phyloP scores from a whole-genome alignment of 2,797 vertebrate species.

The Muscicapa comitata region DNA sequence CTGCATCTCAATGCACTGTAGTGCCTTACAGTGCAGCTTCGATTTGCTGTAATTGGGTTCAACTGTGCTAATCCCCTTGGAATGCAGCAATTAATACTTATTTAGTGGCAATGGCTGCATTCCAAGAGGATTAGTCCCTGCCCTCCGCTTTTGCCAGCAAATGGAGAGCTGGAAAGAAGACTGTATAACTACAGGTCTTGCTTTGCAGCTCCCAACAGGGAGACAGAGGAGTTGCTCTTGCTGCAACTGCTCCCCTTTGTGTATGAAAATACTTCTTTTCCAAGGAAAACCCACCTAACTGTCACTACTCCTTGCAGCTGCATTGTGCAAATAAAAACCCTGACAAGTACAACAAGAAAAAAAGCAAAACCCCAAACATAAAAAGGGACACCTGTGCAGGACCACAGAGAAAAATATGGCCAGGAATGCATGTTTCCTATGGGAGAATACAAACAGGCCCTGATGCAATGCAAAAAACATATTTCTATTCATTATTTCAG shows the following conservation, averaged over 20 bases:
- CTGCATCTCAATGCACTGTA: neutral
- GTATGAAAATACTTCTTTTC: neutral
- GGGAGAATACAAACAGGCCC: neutral
- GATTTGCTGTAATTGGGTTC: conserved; percentile 47
- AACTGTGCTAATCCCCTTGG: conserved; percentile 56
- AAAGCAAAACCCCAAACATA: neutral
- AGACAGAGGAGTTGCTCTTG: neutral
- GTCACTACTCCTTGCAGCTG: neutral
- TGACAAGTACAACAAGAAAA: neutral
- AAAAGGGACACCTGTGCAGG: neutral
- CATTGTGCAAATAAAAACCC: neutral
- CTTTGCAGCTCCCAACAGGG: neutral
- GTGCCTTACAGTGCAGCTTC: conserved; percentile 2
- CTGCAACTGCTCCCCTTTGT: neutral
- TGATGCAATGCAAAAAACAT: neutral
- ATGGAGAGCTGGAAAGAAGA: neutral
- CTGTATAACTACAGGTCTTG: neutral
- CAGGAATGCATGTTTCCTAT: neutral
- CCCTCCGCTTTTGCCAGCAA: conserved; percentile 28
- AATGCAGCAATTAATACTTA: conserved; percentile 64
- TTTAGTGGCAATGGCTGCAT: conserved; percentile 58
- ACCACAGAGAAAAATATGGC: neutral
- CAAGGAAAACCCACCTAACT: neutral
- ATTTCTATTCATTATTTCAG: neutral
- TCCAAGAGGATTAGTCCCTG: conserved; percentile 55